Base-by-base conservation (phyloP, 1,140 invertebrate species). In the Sipha flava region DNA sequence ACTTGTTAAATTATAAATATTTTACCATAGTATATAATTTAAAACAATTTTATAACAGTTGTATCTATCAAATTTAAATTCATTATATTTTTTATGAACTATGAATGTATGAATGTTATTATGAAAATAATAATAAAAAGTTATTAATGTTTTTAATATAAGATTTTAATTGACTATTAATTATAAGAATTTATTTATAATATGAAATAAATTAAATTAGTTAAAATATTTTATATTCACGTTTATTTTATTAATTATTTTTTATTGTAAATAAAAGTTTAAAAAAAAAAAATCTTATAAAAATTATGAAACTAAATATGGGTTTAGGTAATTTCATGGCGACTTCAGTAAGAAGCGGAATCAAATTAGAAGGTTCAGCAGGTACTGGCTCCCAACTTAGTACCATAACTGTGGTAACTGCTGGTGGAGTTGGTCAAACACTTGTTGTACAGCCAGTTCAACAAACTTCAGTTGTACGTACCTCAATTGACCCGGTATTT, bases 301-400 rank as follows among this genome's bases (percentile, higher is more conserved):
- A 37, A 64, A 21, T 14, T 64, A 37, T 64, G n/a, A 64, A 37
- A 66, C n/a, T 26, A 26, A 54, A 59, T 77, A 18, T 75, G 1
- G 23, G 34, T 77, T 57, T 77, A 77, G 73, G 1, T 77, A 43
- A 59, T 59, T 57, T 52, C 34, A 77, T 77, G 73, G 73, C 73
- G 73, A 77, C 73, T 77, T 77, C 73, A n/a, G 73, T 77, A n/a
- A 77, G 73, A 10, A 77, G 73, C 29, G 73, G 73, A 40, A 77
- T 77, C 34, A 77, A 77, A 57, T 40, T 77, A 77, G 73, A 77
- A 21, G 73, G 73, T 21, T 77, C 73, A 43, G 73, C 73, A 18
- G 73, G 73, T 54, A 37, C 73, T 57, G 73, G 34, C 37, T 77
- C 73, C 16, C 73, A 77, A 77, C 57, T 77, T n/a, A 77, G 73